Percentiles rank a stretch among this genome's conserved stretches.
Evolutionary conservation across 2,113 vertebrate genomes (phyloP).

Genomic region (Verasper variegatus): DNA sequence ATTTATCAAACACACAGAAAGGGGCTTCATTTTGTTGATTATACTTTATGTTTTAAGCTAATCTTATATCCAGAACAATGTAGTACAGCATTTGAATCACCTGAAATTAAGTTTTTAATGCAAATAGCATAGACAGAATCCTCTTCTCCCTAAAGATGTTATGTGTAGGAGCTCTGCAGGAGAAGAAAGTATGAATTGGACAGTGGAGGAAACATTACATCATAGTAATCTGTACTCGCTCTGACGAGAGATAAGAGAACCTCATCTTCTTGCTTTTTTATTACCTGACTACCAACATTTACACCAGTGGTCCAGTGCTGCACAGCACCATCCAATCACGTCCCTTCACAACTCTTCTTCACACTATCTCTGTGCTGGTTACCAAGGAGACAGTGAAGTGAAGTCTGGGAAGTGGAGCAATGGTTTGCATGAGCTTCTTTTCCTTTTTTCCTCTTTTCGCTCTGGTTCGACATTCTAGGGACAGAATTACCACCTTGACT

Average conservation of each 20-base stretch:
- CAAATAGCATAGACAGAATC: too few relatives aligned
- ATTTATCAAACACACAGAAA: too few relatives aligned
- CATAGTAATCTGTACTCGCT: slow-evolving; percentile 10
- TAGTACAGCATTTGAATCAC: too few relatives aligned
- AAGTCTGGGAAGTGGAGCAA: slow-evolving; percentile 75
- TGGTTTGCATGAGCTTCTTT: slow-evolving; percentile 54
- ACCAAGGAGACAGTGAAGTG: slow-evolving; percentile 80
- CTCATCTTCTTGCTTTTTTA: slow-evolving; percentile 17
- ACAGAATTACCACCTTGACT: slow-evolving; percentile 39
- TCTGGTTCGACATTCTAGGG: slow-evolving; percentile 15
- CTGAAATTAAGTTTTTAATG: too few relatives aligned
- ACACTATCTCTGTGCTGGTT: slow-evolving; percentile 72
- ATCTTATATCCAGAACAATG: neutral
- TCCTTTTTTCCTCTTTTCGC: slow-evolving; percentile 16
- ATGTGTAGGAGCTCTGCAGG: too few relatives aligned
- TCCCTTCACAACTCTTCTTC: slow-evolving; percentile 74
- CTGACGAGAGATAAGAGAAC: slow-evolving; percentile 37
- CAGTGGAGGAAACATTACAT: too few relatives aligned
- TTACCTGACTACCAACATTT: slow-evolving; percentile 71
- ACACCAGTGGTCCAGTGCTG: slow-evolving; percentile 76
- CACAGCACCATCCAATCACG: slow-evolving; percentile 72
- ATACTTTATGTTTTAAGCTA: too few relatives aligned
- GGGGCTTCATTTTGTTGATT: too few relatives aligned
- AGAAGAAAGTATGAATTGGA: too few relatives aligned
- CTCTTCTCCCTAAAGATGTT: too few relatives aligned